Percentiles rank a stretch among this genome's conserved stretches.
Evolutionary conservation across 2,113 vertebrate genomes (phyloP).

Genomic region (Apodemus speciosus): DNA sequence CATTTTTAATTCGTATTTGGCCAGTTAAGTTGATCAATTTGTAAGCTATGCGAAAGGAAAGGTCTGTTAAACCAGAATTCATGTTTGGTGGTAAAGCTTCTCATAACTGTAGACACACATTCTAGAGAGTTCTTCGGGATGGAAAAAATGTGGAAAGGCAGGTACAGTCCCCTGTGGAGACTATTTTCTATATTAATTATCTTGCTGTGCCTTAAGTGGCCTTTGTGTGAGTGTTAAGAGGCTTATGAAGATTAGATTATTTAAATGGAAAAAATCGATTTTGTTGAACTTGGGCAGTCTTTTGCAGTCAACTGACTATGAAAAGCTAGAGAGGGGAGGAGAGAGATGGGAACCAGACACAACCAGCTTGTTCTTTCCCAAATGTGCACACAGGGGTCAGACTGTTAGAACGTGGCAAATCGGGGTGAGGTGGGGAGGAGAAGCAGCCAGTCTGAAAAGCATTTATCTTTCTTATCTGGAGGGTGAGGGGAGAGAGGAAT

Average conservation of each 20-base stretch:
- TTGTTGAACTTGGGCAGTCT: conserved; percentile 77
- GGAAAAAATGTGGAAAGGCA: conserved; percentile 70
- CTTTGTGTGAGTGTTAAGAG: conserved; percentile 82
- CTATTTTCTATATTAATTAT: conserved; percentile 85
- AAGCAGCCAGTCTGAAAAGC: not conserved
- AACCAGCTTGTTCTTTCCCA: conserved; percentile 47
- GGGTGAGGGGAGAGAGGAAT: not conserved
- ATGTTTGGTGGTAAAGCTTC: conserved; percentile 48
- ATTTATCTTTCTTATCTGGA: not conserved
- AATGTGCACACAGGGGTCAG: conserved; percentile 4
- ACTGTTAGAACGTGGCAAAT: conserved; percentile 9
- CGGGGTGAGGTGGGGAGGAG: not conserved
- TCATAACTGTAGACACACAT: conserved; percentile 64
- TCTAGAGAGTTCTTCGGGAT: conserved; percentile 63
- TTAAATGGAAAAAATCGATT: conserved; percentile 84
- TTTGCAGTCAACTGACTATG: conserved; percentile 71
- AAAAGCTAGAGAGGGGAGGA: conserved; percentile 64
- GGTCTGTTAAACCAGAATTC: conserved; percentile 49
- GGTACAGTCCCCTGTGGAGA: conserved; percentile 78
- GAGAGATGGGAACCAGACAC: not conserved
- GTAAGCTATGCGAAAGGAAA: conserved; percentile 53
- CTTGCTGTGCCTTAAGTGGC: conserved; percentile 83
- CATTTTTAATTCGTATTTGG: conserved; percentile 54
- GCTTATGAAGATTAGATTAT: conserved; percentile 86
- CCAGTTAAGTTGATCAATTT: conserved; percentile 60